Percentiles rank a stretch among this genome's conserved stretches.
These are phyloP conservation scores for Sakesphorus luctuosus DNA, from an alignment of 2,113 vertebrate genomes.

Conservation along the genomic window DNA sequence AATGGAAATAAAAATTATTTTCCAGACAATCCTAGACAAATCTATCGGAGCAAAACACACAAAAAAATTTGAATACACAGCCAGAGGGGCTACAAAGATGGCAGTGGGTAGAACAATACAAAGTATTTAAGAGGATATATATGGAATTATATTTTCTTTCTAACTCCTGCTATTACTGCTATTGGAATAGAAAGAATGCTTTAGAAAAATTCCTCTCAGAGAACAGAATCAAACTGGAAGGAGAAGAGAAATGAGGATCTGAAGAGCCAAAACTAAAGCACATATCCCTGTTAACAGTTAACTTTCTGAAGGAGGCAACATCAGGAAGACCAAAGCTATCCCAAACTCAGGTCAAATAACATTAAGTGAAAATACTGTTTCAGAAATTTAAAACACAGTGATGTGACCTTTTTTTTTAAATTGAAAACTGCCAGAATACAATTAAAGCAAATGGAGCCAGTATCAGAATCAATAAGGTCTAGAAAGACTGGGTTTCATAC, in stretches of 20 bases:
- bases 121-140: background rate
- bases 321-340: background rate
- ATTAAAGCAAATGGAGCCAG: background rate
- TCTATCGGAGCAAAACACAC: background rate
- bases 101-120: rapidly evolving
- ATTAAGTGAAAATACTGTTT: background rate
- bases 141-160: background rate
- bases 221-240: background rate
- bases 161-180: background rate
- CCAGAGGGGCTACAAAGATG: background rate
- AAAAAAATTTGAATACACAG: background rate
- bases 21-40: background rate
- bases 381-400: background rate
- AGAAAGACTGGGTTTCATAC: background rate
- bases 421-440: background rate
- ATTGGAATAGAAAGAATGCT: background rate
- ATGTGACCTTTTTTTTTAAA: background rate
- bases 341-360: background rate
- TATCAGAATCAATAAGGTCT: background rate
- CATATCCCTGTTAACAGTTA: background rate
- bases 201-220: background rate
- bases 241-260: background rate
- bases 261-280: background rate
- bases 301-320: background rate
- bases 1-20: background rate